Conservation (phyloP, 1,140 invertebrate species). For the Pararge aegeria region DNA sequence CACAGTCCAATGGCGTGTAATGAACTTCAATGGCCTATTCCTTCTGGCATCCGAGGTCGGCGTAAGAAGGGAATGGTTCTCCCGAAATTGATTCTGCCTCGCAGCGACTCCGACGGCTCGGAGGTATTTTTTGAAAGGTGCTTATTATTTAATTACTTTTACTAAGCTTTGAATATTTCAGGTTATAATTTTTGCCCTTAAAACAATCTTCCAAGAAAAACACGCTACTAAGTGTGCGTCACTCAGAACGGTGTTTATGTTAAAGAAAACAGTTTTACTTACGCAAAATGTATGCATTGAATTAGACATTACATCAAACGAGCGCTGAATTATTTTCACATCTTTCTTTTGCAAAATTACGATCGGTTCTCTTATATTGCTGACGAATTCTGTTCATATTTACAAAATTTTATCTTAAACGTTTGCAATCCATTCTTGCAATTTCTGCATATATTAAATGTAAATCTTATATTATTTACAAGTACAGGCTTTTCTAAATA, state of each 20-base stretch:
- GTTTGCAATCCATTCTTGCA: too few relatives aligned
- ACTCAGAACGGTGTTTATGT: conserved; percentile 18
- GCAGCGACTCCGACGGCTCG: conserved; percentile 84
- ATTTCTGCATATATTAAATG: too few relatives aligned
- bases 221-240: conserved; percentile 16
- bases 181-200: background rate
- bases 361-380: too few relatives aligned
- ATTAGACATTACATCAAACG: conserved; percentile 6
- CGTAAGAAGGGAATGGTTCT: conserved; percentile 87
- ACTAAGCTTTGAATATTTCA: background rate
- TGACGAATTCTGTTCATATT: too few relatives aligned
- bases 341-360: background rate
- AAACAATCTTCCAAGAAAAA: background rate
- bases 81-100: conserved; percentile 86
- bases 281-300: conserved; percentile 1
- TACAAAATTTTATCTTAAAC: too few relatives aligned
- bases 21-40: conserved; percentile 82
- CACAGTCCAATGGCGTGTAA: conserved; percentile 83
- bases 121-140: conserved; percentile 82
- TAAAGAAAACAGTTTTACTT: conserved; percentile 16
- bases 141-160: conserved; percentile 20
- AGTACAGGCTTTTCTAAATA: too few relatives aligned
- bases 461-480: background rate
- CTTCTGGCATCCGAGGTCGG: conserved; percentile 82
- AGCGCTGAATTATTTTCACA: background rate